Evolutionary conservation across 2,888 invertebrate species (phyloP).

Genomic region (Chymomyza fuscimana): DNA sequence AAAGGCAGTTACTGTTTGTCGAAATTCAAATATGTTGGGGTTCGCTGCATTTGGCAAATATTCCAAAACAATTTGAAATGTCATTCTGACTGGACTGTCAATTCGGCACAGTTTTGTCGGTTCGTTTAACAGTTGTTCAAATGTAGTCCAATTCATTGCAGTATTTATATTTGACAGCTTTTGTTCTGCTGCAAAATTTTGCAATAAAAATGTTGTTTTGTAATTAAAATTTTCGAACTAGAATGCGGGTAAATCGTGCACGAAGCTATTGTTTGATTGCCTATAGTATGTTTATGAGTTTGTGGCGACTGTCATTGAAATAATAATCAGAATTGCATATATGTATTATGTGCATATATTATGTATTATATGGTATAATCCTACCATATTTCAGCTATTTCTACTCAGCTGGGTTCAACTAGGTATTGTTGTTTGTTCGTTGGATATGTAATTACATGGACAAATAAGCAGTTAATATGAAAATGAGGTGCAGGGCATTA

Average conservation of each 20-base stretch:
- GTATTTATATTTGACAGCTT: background rate
- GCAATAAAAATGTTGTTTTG: background rate
- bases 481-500: too few species aligned
- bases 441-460: background rate
- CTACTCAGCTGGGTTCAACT: too few species aligned
- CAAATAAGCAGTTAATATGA: background rate
- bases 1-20: slow-evolving; percentile 13
- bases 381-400: too few species aligned
- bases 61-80: slow-evolving; percentile 8
- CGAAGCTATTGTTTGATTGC: background rate
- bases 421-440: background rate
- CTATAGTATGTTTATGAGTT: background rate
- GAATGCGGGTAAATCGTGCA: background rate
- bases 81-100: background rate
- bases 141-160: background rate
- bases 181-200: background rate
- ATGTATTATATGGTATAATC: too few species aligned
- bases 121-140: background rate
- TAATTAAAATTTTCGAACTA: background rate
- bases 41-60: slow-evolving; percentile 14
- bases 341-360: background rate
- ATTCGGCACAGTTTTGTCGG: background rate
- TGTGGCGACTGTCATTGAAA: background rate
- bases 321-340: background rate
- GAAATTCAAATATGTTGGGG: background rate